Base-by-base conservation (phyloP, 1,140 invertebrate species). In the Acarapis woodi region DNA sequence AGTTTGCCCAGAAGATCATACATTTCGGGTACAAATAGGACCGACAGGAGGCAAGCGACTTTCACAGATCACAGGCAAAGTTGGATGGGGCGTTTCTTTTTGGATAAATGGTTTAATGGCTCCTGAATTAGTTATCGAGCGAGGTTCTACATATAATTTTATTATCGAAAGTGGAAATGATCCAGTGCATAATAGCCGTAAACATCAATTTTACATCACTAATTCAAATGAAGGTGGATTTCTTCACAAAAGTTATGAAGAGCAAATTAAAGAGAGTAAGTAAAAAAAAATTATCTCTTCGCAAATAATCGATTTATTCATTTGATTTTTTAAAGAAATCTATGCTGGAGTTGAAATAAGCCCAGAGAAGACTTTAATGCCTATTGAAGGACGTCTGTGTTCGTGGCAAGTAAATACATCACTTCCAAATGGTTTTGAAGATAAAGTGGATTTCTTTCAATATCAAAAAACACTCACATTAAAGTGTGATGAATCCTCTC, bases 141-240 rank as follows among this genome's bases (percentile, higher is more conserved):
- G 83, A 25, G 79, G 80, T 2, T 70, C 68, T 49, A 77, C 70
- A 4, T 93, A 93, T 50, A 82, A 74, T 1, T 87, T 87, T 52
- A 70, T 85, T 12, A 66, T 75, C 0, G 82, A 93, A 58, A 80
- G 75, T 3, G 83, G 83, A 12, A 57, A 66, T 14, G 65, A 90
- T 53, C 59, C 72, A 0, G 63, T 72, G 2, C 58, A 65, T 16
- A 70, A 76, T 0, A 77, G 78, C 4, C 66, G 70, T 44, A 85
- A 78, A 52, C 83, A 93, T 61, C 83, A 83, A 4, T 79, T 93
- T 56, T 93, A 93, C 56, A 85, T 93, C 43, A 87, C 82, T 18
- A 76, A 88, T 49, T 80, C 87, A 57, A 65, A 73, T 1, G 65
- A 83, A 29, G 85, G 85, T 31, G 83, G 82, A 1, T 88, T 76